Base-by-base conservation (phyloP, 1,140 invertebrate genomes). In the Lysiphlebus fabarum region DNA sequence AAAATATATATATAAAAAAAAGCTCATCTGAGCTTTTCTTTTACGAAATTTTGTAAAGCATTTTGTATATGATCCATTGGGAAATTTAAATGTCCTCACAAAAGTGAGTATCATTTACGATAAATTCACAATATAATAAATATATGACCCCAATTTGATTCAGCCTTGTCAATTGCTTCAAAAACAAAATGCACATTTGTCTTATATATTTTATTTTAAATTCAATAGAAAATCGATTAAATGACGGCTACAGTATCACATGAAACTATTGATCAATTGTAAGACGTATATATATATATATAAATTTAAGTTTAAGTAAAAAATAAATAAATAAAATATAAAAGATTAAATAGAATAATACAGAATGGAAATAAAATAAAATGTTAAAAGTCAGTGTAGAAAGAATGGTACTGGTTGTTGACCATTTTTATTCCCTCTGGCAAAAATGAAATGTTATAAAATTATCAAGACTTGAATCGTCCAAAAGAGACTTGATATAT, bases 31-130 rank as follows among this genome's bases (percentile, higher is more conserved):
- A 34, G 36, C 8, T 12, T 41, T 14, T 38, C 34, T n/a, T 56
- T 6, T 4, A 33, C 53, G 45, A 59, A 49, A 49, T 54, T 59
- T 59, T 44, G 58, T 54, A 12, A 41, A 53, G 17, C 17, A 4
- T 26, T 26, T 48, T 12, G 56, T 42, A 12, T 58, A 12, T 44
- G 12, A 33, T 33, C 58, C 58, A 42, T 54, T 59, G 58, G 58
- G 58, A 54, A 59, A 59, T 59, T 59, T 59, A 54, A 59, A 59
- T 59, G 58, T 50, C 47, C 43, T 50, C 47, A 49, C 49, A 42
- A 37, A 36, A 49, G 12, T 10, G 10, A 14, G 34, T 37, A 8
- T 56, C 34, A 48, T 36, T 48, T 36, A n/a, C 43, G 17, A 17
- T 56, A 8, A 49, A 49, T 33, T n/a, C 10, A 43, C 9, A 43